Evolutionary conservation across 2,888 invertebrate genomes (phyloP).

Genomic region (Caenorhabditis uteleia): DNA sequence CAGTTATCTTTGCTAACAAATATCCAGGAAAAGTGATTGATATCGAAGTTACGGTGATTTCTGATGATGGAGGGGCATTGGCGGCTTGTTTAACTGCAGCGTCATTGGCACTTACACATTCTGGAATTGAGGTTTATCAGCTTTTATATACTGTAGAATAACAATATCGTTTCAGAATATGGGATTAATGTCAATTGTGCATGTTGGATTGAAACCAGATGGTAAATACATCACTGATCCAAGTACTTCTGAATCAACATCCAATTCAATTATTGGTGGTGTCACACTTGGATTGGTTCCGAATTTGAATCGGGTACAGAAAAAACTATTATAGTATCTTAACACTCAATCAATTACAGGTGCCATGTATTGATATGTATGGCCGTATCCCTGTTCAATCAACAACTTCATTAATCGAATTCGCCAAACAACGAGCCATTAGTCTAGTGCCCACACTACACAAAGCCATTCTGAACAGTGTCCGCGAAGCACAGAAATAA

Average conservation of each 20-base stretch:
- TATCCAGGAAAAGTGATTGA: constrained; percentile 50
- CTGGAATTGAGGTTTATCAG: constrained; percentile 44
- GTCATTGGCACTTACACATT: constrained; percentile 47
- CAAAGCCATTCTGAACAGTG: constrained; percentile 24
- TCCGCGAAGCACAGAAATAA: no score
- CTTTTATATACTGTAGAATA: not conserved
- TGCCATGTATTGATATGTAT: constrained; percentile 17
- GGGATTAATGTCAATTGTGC: constrained; percentile 18
- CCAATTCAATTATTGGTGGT: constrained; percentile 7
- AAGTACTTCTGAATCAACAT: not conserved
- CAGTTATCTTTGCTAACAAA: constrained; percentile 40
- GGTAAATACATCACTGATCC: constrained; percentile 26
- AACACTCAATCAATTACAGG: constrained; percentile 7
- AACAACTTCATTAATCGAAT: constrained; percentile 8
- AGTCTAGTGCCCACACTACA: constrained; percentile 19
- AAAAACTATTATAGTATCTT: not conserved
- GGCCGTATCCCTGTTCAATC: constrained; percentile 12
- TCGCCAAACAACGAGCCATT: constrained; percentile 18
- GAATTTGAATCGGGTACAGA: constrained; percentile 15
- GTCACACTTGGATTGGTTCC: constrained; percentile 21
- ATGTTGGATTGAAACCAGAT: constrained; percentile 10
- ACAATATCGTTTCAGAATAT: constrained; percentile 7
- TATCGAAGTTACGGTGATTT: constrained; percentile 45
- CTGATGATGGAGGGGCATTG: constrained; percentile 50
- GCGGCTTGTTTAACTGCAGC: constrained; percentile 35